Evolutionary conservation across 1,140 invertebrate genomes (phyloP), one percentile per base, ranked within the genome.

Genomic region (Triops cancriformis): DNA sequence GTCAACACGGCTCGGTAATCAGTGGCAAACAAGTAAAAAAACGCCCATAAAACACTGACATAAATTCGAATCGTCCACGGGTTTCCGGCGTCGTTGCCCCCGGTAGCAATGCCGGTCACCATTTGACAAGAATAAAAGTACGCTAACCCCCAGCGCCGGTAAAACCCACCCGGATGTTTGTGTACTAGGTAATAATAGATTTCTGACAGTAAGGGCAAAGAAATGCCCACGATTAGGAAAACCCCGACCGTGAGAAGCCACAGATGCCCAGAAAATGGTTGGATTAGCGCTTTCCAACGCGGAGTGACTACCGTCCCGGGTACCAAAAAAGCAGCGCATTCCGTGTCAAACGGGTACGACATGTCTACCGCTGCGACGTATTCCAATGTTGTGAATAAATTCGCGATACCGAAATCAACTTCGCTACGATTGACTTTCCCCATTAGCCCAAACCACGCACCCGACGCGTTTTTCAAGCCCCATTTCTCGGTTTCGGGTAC

Each of bases 141-240:
- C 23, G 51, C 51, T 64, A 23, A 64, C 6, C 51, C 51, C 51
- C 51, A 64, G 5, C 51, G 51, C 23, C 51, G 51, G 23, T 64
- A 64, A 64, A 64, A 64, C 51, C 51, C 51, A 64, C n/a, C 51
- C 14, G 51, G 51, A 64, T 64, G 14, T 64, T 64, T 64, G n/a
- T 64, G 6, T 64, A 64, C 1, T 23, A 64, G 9, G 23, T 5
- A 64, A 18, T 64, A 3, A 64, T 64, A 64, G 51, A 64, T 64
- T 64, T 64, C 14, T 23, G 51, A 64, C 23, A 64, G 14, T 14
- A 23, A 6, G 18, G 51, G 51, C 23, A 64, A 64, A 64, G 51
- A 64, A 23, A 64, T 18, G 18, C 51, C 51, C 18, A 64, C n/a
- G 23, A 64, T 64, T 64, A 64, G 18, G 14, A 64, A 64, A 64